A percentile compares a stretch with the other conserved stretches of the same genome.
Conservation (phyloP, 1,140 invertebrate species). For the Heliconius melpomene region DNA sequence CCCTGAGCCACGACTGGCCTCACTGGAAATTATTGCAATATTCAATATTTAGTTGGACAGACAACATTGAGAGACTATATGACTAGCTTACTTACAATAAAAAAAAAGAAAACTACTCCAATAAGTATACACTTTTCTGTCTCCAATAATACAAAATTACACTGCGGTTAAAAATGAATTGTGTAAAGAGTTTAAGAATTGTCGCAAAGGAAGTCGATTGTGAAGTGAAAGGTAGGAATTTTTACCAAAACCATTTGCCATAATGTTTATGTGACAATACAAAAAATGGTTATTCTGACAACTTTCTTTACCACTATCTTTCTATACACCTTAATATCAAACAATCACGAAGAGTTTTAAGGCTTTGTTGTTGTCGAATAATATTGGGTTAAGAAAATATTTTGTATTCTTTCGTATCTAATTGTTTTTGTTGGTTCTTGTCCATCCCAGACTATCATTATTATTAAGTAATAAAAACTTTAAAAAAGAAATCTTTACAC, state of each 20-base stretch:
- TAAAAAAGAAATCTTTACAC: too few relatives aligned
- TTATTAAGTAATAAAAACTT: too few relatives aligned
- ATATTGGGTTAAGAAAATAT: neutral
- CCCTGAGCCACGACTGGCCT: too few relatives aligned
- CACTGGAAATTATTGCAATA: too few relatives aligned
- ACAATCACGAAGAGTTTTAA: neutral
- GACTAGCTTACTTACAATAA: too few relatives aligned
- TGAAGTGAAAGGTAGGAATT: conserved; percentile 25
- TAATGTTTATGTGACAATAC: conserved; percentile 24
- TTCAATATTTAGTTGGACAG: too few relatives aligned
- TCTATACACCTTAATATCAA: neutral
- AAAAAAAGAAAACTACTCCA: neutral
- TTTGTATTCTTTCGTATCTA: neutral
- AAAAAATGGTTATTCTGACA: conserved; percentile 14
- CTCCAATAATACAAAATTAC: conserved; percentile 8
- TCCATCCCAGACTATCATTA: too few relatives aligned
- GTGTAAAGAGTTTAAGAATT: neutral
- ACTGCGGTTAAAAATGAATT: neutral
- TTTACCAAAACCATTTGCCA: conserved; percentile 14
- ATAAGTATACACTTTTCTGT: neutral
- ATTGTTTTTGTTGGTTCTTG: neutral
- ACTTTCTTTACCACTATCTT: conserved; percentile 4
- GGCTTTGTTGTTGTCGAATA: neutral
- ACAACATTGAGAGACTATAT: too few relatives aligned
- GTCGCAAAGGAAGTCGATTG: conserved; percentile 20